These are phyloP conservation scores for Globicephala melas DNA, from an alignment of 2,113 vertebrate species.

Conservation along the genomic window DNA sequence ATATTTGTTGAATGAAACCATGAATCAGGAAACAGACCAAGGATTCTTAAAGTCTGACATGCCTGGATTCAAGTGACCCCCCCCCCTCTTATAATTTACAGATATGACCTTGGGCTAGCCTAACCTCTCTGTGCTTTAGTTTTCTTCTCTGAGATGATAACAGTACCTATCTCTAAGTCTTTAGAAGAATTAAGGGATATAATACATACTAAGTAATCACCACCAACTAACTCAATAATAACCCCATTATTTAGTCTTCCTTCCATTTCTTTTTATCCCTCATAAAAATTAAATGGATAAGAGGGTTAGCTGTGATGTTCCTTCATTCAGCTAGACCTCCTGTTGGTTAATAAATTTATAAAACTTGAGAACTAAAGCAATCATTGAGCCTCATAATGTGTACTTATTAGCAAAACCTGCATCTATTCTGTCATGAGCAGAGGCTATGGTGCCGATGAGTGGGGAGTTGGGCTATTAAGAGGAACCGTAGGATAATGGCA, in stretches of 20 bases:
- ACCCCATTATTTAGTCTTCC: background rate
- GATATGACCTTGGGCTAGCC: background rate
- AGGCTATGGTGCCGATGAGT: background rate
- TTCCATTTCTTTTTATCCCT: background rate
- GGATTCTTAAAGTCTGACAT: background rate
- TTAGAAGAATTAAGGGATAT: background rate
- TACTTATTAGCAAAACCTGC: background rate
- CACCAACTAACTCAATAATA: background rate
- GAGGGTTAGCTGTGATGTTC: background rate
- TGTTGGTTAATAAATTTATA: background rate
- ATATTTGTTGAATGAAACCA: background rate
- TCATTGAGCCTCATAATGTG: background rate
- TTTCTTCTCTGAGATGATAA: background rate
- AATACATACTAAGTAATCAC: background rate
- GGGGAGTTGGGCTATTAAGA: background rate
- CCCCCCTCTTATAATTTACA: background rate
- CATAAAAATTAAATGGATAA: background rate
- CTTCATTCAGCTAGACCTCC: background rate
- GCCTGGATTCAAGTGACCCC: background rate
- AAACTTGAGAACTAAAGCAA: background rate
- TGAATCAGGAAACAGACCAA: background rate
- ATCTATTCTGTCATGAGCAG: background rate
- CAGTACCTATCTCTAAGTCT: background rate
- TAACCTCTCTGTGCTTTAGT: background rate
- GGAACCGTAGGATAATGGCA: background rate